Conservation (phyloP, 2,888 invertebrate species). For the Apamea epomidion region DNA sequence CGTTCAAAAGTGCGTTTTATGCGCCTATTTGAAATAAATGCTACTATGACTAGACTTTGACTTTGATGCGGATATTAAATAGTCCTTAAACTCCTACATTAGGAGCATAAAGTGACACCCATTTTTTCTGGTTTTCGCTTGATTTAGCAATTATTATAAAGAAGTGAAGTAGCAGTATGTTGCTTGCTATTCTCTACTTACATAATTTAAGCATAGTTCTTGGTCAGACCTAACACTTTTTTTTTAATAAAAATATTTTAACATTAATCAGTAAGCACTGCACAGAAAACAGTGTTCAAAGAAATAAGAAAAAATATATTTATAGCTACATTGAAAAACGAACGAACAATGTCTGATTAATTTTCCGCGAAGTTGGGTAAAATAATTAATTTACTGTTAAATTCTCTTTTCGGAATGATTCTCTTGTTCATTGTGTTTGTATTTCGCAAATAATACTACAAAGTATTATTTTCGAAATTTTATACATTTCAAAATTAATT, state of each 20-base stretch:
- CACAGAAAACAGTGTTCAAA: background rate
- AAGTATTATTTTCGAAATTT: background rate
- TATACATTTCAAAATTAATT: background rate
- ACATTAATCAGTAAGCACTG: background rate
- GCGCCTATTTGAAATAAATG: too few relatives aligned
- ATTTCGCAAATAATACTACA: too few relatives aligned
- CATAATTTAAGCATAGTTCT: background rate
- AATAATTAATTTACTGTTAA: slow-evolving; percentile 11
- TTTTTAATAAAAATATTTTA: background rate
- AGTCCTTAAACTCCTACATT: background rate
- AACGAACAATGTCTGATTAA: background rate
- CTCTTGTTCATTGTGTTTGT: background rate
- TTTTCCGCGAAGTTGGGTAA: background rate
- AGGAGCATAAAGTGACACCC: too few relatives aligned
- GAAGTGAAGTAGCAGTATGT: background rate
- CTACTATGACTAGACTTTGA: too few relatives aligned
- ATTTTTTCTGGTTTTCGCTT: background rate
- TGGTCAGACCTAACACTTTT: background rate
- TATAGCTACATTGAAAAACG: background rate
- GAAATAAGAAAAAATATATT: background rate
- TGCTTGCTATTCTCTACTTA: background rate
- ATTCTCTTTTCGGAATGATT: background rate
- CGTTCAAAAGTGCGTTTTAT: background rate
- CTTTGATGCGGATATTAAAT: background rate
- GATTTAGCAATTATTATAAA: background rate